phyloP scores from a whole-genome alignment of 2,888 invertebrate species.

The Meta bourneti region DNA sequence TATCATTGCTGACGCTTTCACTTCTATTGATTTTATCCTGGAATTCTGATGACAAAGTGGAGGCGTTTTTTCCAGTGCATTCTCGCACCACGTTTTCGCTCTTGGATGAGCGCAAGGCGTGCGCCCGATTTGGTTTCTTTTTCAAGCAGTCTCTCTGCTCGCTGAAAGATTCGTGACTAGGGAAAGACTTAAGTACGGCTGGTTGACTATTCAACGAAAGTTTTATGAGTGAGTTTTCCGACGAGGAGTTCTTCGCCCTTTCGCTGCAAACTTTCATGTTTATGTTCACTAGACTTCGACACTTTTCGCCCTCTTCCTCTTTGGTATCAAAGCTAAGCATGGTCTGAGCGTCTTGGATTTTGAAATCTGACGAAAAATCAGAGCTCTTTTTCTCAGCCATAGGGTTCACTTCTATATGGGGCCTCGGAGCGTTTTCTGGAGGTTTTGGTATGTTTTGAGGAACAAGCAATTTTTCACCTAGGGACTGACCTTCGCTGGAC shows the following conservation, averaged over 20 bases:
- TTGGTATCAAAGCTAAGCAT: conserved; percentile 26
- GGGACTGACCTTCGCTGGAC: conserved; percentile 67
- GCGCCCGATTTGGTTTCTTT: conserved; percentile 8
- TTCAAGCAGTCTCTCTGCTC: neutral
- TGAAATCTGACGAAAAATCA: neutral
- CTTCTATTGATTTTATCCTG: conserved; percentile 22
- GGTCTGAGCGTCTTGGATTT: neutral
- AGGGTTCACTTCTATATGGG: conserved; percentile 71
- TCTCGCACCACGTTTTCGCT: conserved; percentile 67
- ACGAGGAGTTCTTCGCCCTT: conserved; percentile 72
- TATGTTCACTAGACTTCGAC: conserved; percentile 68
- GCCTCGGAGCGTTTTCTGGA: conserved; percentile 26
- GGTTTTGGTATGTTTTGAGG: neutral
- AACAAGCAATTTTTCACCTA: conserved; percentile 17
- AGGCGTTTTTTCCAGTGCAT: conserved; percentile 3
- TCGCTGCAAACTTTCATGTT: conserved; percentile 24
- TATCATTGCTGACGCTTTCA: conserved; percentile 24
- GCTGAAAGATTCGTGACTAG: conserved; percentile 68
- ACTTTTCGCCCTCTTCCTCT: conserved; percentile 44
- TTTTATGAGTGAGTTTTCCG: conserved; percentile 76
- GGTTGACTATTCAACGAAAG: conserved; percentile 69
- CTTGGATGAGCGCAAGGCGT: conserved; percentile 49
- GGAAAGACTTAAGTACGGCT: conserved; percentile 65
- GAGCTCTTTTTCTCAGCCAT: conserved; percentile 45
- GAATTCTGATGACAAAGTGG: neutral